Conservation (phyloP, 2,888 invertebrate genomes). For the Torymus texanus region DNA sequence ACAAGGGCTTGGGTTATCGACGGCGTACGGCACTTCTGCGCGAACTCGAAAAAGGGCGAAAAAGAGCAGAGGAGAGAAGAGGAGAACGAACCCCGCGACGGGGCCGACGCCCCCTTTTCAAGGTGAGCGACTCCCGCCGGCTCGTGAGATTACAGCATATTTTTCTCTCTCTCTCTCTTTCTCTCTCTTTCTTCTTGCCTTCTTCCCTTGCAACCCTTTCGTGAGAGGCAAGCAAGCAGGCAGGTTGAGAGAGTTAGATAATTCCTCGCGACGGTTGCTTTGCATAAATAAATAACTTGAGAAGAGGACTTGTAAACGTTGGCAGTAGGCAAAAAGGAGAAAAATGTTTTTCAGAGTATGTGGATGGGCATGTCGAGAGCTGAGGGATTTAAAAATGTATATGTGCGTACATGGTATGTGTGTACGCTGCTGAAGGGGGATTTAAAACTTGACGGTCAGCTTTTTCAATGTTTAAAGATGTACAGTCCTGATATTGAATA, state of each 20-base stretch:
- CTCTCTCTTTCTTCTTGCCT: slow-evolving; percentile 41
- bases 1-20: slow-evolving; percentile 53
- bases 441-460: not conserved
- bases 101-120: slow-evolving; percentile 69
- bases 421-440: not conserved
- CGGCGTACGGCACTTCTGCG: slow-evolving; percentile 36
- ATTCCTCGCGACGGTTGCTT: slow-evolving; percentile 4
- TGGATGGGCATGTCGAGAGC: too few relatives aligned
- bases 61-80: slow-evolving; percentile 45
- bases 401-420: not conserved
- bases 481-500: too few relatives aligned
- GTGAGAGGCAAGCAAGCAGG: slow-evolving; percentile 4
- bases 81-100: slow-evolving; percentile 65
- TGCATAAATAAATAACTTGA: slow-evolving; percentile 13
- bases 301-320: not conserved
- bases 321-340: not conserved
- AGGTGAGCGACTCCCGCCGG: slow-evolving; percentile 67
- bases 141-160: slow-evolving; percentile 65
- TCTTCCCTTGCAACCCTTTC: not conserved
- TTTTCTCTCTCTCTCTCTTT: slow-evolving; percentile 58
- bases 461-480: not conserved
- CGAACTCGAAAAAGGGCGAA: slow-evolving; percentile 41
- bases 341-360: slow-evolving; percentile 10
- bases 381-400: not conserved
- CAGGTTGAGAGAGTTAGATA: slow-evolving; percentile 26